Evolutionary conservation across 2,888 invertebrate species (phyloP), one percentile per base, ranked within the genome.

Genomic region (Coecobrya sp.): DNA sequence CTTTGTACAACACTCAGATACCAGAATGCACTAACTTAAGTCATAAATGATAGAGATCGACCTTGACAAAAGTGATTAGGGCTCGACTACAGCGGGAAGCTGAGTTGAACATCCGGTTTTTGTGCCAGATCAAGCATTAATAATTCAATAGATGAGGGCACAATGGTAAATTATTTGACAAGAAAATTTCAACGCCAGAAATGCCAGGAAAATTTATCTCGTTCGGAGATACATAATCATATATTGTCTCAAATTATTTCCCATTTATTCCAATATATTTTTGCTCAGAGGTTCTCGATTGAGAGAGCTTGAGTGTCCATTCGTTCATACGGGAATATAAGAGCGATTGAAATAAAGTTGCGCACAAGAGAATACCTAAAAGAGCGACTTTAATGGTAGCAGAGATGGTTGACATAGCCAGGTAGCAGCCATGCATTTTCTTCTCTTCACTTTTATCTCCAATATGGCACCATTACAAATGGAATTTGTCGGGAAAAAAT

Each of bases 381-480:
- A 62, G 22, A 4, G 22, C 3, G 62, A 62, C 19, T 62, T 2
- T 55, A 55, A 55, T 16, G 68, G 27, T 19, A 73, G 36, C n/a
- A 3, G 27, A 0, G 2, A 25, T 65, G 10, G 27, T 65, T 65
- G 55, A 4, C 55, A 55, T 19, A n/a, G 2, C 55, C 5, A 55
- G 19, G n/a, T n/a, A n/a, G 19, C 55, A 55, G 5, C 3, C 19
- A 55, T 55, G 55, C 55, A 65, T 8, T 59, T 59, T 19, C 36
- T n/a, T 3, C n/a, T n/a, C n/a, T n/a, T n/a, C n/a, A 30, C 4
- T 16, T 30, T 68, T 68, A 3, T 62, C 30, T 70, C 30, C 82
- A 89, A 84, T 79, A 89, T 73, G 84, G 42, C 22, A 55, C 84
- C 84, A 89, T 70, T 81, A 36, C 84, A 84, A 55, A 89, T 84